Conservation (phyloP, 2,888 invertebrate species). For the Lasioglossum marginatum region DNA sequence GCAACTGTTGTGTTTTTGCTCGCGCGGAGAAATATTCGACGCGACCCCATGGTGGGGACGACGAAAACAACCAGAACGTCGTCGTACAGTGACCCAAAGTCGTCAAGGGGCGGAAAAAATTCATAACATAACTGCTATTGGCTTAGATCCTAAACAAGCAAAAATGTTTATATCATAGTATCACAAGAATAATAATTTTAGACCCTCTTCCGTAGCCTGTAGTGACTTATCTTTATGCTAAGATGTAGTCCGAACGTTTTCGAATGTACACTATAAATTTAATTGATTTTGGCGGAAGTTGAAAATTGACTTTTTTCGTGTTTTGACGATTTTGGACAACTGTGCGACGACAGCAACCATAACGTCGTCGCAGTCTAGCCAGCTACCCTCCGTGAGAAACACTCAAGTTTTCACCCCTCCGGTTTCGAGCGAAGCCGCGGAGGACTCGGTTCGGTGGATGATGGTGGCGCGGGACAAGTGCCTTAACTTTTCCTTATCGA, state of each 20-base stretch:
- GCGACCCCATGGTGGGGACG: background rate
- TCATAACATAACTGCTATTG: background rate
- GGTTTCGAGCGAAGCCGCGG: conserved; percentile 39
- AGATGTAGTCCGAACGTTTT: background rate
- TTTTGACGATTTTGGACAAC: background rate
- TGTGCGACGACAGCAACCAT: conserved; percentile 23
- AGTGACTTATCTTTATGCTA: too few relatives aligned
- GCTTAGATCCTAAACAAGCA: too few relatives aligned
- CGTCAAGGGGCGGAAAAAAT: background rate
- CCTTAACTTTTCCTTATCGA: conserved; percentile 84
- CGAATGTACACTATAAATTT: background rate
- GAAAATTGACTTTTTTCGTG: background rate
- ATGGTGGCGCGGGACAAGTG: conserved; percentile 74
- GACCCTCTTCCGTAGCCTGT: background rate
- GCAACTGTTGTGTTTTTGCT: conserved; percentile 82
- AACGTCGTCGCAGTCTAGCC: conserved; percentile 3
- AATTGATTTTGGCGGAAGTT: background rate
- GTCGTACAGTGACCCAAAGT: background rate
- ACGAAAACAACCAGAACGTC: conserved; percentile 34
- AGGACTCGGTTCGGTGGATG: conserved; percentile 57
- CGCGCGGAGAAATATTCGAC: conserved; percentile 42
- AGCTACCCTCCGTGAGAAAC: conserved; percentile 53
- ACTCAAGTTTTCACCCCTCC: conserved; percentile 65
- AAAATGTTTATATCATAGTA: background rate
- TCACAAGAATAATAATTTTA: background rate